These are phyloP conservation scores for Erpornis zantholeuca DNA, from an alignment of 2,113 vertebrate species.

Conservation along the genomic window DNA sequence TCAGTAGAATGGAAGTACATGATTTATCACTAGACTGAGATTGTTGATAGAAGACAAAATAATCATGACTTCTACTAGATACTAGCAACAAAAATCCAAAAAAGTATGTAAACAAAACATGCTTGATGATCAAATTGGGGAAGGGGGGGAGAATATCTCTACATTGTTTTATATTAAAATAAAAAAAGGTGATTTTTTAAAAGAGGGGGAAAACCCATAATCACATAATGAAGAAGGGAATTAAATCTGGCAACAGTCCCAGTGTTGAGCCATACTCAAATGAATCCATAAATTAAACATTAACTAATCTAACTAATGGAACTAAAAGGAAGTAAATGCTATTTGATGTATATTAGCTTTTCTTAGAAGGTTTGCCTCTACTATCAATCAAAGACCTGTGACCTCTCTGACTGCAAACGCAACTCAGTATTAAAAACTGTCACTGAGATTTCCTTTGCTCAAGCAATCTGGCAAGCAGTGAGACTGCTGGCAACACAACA, in stretches of 20 bases:
- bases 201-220: neutral
- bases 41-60: neutral
- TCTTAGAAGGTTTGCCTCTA: slow-evolving; percentile 35
- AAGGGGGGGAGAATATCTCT: neutral
- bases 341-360: slow-evolving; percentile 43
- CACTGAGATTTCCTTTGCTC: slow-evolving; percentile 2
- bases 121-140: neutral
- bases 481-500: neutral
- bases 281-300: slow-evolving; percentile 49
- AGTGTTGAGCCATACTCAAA: neutral
- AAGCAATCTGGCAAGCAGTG: neutral
- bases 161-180: neutral
- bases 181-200: neutral
- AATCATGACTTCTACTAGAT: neutral
- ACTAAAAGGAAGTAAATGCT: slow-evolving; percentile 32
- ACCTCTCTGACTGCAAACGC: neutral
- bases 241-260: slow-evolving; percentile 24
- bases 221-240: neutral
- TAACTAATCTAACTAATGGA: slow-evolving; percentile 57
- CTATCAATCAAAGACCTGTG: neutral
- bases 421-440: neutral
- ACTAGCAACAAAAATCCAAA: neutral
- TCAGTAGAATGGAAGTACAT: neutral
- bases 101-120: neutral
- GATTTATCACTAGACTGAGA: neutral